Base-by-base conservation (phyloP, 2,888 invertebrate species). In the Abrostola triplasia region DNA sequence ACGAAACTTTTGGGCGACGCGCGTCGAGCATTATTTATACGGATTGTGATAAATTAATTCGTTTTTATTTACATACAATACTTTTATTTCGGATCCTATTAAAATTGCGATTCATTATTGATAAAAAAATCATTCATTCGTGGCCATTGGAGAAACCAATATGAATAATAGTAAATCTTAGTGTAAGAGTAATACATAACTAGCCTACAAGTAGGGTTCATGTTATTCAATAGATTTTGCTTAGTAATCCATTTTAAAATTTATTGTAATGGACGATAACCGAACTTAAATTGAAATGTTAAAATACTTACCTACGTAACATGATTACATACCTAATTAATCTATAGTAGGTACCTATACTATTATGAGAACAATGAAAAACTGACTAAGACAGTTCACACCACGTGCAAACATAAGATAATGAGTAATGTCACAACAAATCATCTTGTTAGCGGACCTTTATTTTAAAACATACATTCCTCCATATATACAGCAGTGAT, bases 311-410 rank as follows among this genome's bases (percentile, higher is more conserved):
- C 10, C 10, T 47, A 47, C 13, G 9, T 47, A 47, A 47, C 59
- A 68, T 42, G 42, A 40, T 8, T 65, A 68, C 5, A 10, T 51
- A 37, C 10, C 12, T 50, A n/a, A 66, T 41, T 60, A 60, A 50
- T 9, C 7, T 48, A 67, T 66, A 67, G 36, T 55, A 47, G 12
- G n/a, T n/a, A n/a, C n/a, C n/a, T n/a, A n/a, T 2, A 24, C 24
- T 24, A 55, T 55, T 59, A 48, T 9, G 38, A 64, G 44, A 70
- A 70, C 49, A 70, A 59, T 47, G 37, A 70, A n/a, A 41, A 36
- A 6, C 24, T 60, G 24, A 66, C 49, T 57, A 53, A 57, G n/a
- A 0, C 37, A 37, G n/a, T 11, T 24, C 35, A 64, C 24, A 24
- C 44, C 54, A 57, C 53, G 49, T 44, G 65, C 52, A 58, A 35